Conservation (phyloP, 2,113 vertebrate species). For the Cryptoleucopteryx plumbea region DNA sequence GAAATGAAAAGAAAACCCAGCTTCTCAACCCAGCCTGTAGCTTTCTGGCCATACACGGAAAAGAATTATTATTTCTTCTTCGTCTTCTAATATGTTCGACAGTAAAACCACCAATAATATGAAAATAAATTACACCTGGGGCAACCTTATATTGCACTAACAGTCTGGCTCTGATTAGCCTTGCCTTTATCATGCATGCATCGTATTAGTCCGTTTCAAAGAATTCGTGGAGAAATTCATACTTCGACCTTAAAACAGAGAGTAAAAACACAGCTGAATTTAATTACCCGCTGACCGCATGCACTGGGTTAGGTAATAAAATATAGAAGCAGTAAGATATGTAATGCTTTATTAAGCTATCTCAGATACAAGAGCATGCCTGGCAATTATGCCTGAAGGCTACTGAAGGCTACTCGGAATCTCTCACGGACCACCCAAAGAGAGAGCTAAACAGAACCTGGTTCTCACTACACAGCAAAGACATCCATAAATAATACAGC, state of each 20-base stretch:
- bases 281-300: conserved; percentile 94
- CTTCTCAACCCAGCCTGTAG: conserved; percentile 22
- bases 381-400: conserved; percentile 90
- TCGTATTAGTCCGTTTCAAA: conserved; percentile 87
- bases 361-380: conserved; percentile 88
- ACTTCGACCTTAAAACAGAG: conserved; percentile 80
- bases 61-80: conserved; percentile 68
- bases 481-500: conserved; percentile 68
- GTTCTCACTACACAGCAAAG: conserved; percentile 52
- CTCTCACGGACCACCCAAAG: conserved; percentile 94
- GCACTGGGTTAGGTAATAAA: conserved; percentile 88
- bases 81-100: conserved; percentile 65
- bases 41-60: conserved; percentile 45
- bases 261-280: conserved; percentile 98
- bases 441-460: conserved; percentile 69
- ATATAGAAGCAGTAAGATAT: conserved; percentile 92
- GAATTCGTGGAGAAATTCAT: conserved; percentile 80
- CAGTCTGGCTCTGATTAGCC: conserved; percentile 83
- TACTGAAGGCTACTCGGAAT: conserved; percentile 88
- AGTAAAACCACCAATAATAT: conserved; percentile 71
- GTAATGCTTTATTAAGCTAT: conserved; percentile 98
- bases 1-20: conserved; percentile 62
- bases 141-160: conserved; percentile 76
- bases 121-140: conserved; percentile 82
- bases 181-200: conserved; percentile 84